Base-by-base conservation (phyloP, 2,113 vertebrate genomes). In the Pollimyrus isidori region DNA sequence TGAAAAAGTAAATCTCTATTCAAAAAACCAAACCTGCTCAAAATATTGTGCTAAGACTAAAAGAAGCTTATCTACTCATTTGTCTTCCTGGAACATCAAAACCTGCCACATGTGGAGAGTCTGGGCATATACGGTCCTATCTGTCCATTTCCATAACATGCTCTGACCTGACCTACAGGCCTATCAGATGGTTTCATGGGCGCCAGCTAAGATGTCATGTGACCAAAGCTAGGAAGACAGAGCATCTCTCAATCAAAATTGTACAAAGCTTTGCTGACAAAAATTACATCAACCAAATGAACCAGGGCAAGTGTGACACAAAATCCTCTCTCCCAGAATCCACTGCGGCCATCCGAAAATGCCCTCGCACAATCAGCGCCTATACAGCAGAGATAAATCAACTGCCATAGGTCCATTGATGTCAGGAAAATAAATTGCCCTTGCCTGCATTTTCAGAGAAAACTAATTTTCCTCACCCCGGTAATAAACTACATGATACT, bases 391-490 rank as follows among this genome's bases (percentile, higher is more conserved):
- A 93, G 93, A 94, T 94, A 93, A 94, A 95, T 94, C 93, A 93
- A 90, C 92, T 92, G 92, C 91, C 91, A 90, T 2, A 88, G 91
- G 91, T 92, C 90, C 92, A 90, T 93, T 93, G 94, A 93, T 94
- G 93, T 93, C 92, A 92, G 91, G 92, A 92, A 93, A 94, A 94
- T 94, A 90, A 92, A 95, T 92, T 91, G 91, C 90, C 92, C 88
- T 89, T 87, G 90, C 90, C 91, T 49, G 87, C 90, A 91, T 94
- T 94, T 94, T 94, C 93, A 45, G 92, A 93, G 93, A 93, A 94
- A 94, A 94, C 91, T 93, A 93, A 95, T 94, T 94, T 94, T 93
- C 94, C 85, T 90, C 89, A 91, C 92, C 91, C 92, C 90, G 91
- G 92, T 93, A 93, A 94, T 95, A 94, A 94, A 94, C 91, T 92